Base-by-base conservation (phyloP, 2,888 invertebrate genomes). In the Petrolisthes manimaculis region DNA sequence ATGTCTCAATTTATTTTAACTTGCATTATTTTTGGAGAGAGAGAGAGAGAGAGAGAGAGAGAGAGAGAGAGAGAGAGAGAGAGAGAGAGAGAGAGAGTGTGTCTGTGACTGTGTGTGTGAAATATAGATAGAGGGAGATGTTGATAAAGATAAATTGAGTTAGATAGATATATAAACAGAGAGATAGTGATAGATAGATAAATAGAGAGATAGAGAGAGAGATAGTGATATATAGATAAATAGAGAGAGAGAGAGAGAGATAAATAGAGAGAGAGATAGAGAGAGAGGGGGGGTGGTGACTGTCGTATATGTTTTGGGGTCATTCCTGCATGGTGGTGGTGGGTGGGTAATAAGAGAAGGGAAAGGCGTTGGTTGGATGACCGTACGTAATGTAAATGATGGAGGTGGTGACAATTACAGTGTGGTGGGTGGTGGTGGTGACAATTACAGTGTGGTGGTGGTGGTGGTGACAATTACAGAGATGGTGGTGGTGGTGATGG, bases 111-210 rank as follows among this genome's bases (percentile, higher is more conserved):
- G 71, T 24, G n/a, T 2, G n/a, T 24, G n/a, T 9, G 71, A 71
- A 24, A 5, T n/a, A 12, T 71, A 71, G 71, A 71, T 9, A 5
- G n/a, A 82, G 82, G 69, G 82, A 82, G 82, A 82, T 67, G 67
- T 56, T 67, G 81, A 81, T 56, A 81, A 67, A 81, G 81, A 61
- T 8, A 61, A 14, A 61, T 8, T 9, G n/a, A n/a, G n/a, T n/a
- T n/a, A n/a, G n/a, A n/a, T n/a, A n/a, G n/a, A n/a, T n/a, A n/a
- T n/a, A n/a, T n/a, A n/a, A n/a, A n/a, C n/a, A n/a, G n/a, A n/a
- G n/a, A n/a, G n/a, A n/a, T n/a, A n/a, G n/a, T n/a, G n/a, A n/a
- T n/a, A n/a, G n/a, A n/a, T n/a, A n/a, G n/a, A n/a, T n/a, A n/a
- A n/a, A n/a, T n/a, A n/a, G n/a, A n/a, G n/a, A n/a, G n/a, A n/a